These are phyloP conservation scores for Ascaphus truei DNA, from an alignment of 2,113 vertebrate genomes.

Conservation along the genomic window DNA sequence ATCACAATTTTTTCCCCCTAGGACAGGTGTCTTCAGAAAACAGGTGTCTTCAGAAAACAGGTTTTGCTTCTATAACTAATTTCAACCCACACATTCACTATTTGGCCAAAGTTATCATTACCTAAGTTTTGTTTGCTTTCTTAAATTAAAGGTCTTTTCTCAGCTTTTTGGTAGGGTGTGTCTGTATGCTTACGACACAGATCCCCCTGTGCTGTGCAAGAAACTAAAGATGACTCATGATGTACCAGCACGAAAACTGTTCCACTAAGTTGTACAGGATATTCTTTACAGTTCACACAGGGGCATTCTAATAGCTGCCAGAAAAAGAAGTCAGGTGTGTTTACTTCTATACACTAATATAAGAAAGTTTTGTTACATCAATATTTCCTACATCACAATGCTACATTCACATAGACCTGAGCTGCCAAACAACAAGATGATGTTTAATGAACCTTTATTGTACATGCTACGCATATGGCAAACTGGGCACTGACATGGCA, in stretches of 20 bases:
- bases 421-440: no score
- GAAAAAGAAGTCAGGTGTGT: no score
- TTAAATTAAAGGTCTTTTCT: slow-evolving; percentile 5
- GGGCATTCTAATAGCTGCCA: no score
- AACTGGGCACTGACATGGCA: no score
- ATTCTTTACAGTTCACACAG: background rate
- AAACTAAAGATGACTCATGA: slow-evolving; percentile 1
- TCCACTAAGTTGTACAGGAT: background rate
- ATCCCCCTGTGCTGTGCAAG: background rate
- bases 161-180: slow-evolving; percentile 14
- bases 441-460: no score
- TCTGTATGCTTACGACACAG: background rate
- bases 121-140: slow-evolving; percentile 5
- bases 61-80: slow-evolving; percentile 18
- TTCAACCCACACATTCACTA: background rate
- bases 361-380: no score
- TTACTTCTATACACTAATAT: no score
- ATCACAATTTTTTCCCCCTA: background rate
- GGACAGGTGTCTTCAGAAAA: slow-evolving; percentile 22
- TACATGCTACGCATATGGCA: no score
- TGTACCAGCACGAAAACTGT: background rate
- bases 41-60: slow-evolving; percentile 27
- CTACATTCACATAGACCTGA: no score
- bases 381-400: no score
- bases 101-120: background rate